Base-by-base conservation (phyloP, 2,113 vertebrate species). In the Istiophorus platypterus region DNA sequence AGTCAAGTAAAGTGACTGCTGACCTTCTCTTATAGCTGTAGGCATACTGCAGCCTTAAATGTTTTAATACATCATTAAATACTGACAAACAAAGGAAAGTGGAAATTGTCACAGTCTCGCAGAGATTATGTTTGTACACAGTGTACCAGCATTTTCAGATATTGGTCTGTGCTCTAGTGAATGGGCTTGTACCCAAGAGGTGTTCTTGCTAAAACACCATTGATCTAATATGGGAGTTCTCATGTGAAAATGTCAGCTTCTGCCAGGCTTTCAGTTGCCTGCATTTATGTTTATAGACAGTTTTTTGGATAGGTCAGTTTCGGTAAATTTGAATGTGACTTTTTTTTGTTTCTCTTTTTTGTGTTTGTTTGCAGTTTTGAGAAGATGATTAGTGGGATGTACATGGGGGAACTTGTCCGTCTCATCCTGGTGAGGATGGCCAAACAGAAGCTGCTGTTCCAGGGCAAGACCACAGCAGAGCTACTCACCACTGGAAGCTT, bases 351-450 rank as follows among this genome's bases (percentile, higher is more conserved):
- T 29, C 42, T 7, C 51, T 15, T 47, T 47, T 52, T 61, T 49
- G 4, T 86, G 1, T 79, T 57, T 29, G 1, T 24, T 5, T 66
- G n/a, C 89, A 99, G 98, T 74, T 99, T 99, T 92, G 98, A 99
- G 94, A 99, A 99, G 95, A 99, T 99, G 98, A 98, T 99, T 89
- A 98, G 98, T 0, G 98, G 98, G 4, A 95, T 99, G 97, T 99
- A 99, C 94, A 97, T 99, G 97, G 98, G 98, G 0, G 98, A 99
- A 87, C 93, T 99, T 80, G 98, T 99, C 70, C 94, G 98, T 5
- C 96, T 99, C 56, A 97, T 99, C 91, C 93, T 99, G 85, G 97
- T 99, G 88, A 98, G 95, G 91, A 99, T 99, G 98, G 76, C 96
- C 85, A 98, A 97, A 93, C 96, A 97, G 4, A 91, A 94, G 62